Evolutionary conservation across 1,140 invertebrate genomes (phyloP), one percentile per base, ranked within the genome.

Genomic region (Mycetomoellerius zeteki): DNA sequence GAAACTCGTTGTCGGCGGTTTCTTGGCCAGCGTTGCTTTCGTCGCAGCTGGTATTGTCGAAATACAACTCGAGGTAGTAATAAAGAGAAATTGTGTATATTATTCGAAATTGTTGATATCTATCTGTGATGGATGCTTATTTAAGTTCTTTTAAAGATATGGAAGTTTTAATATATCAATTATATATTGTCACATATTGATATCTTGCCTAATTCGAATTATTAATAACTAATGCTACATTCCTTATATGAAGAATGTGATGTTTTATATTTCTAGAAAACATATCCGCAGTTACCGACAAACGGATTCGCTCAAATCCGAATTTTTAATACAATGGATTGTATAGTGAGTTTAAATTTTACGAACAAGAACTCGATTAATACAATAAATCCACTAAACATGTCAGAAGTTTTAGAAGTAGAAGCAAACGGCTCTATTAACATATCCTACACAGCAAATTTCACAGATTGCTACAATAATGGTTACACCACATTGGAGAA

Each of bases 41-140:
- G 93, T 98, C n/a, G 96, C 99, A 52, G 98, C 99, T 21, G 99
- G 97, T 27, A 91, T 98, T 50, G 96, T 99, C 3, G 98, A 99
- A 95, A 90, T 98, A 1, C 94, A 97, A 91, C 95, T 99, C 37
- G 96, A 99, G 96, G 97, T 97, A 90, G 21, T 21, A 54, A 69
- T 19, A 24, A 27, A 60, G 24, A 52, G 24, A 52, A 5, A 69
- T 16, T 27, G 47, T 43, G 5, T 4, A 10, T 43, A 30, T 47
- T 19, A 24, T 84, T 10, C n/a, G 4, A 73, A 47, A 54, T 27
- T 24, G 27, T 33, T 33, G 0, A 5, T 33, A 43, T 77, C 2
- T 60, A 76, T 52, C 10, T 52, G 19, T 30, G 14, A 71, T 3
- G 12, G 0, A 71, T 19, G 16, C 47, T 58, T 58, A 8, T 10